A percentile compares a stretch with the other conserved stretches of the same genome.
These are phyloP conservation scores for Nomada fucata DNA, from an alignment of 2,888 invertebrate genomes.

Conservation along the genomic window DNA sequence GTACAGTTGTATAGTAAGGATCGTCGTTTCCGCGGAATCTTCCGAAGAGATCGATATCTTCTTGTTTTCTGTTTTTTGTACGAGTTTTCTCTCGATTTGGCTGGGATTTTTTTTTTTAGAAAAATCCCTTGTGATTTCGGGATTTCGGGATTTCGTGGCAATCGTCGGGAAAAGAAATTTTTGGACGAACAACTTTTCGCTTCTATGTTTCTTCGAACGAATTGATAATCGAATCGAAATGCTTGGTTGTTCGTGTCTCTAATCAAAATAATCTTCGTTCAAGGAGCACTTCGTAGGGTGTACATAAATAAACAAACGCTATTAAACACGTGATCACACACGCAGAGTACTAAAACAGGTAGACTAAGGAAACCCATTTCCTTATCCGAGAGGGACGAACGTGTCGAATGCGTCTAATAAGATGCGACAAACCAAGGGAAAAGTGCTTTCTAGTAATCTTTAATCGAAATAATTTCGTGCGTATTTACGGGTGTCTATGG, in stretches of 20 bases:
- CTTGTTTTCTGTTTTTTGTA: background rate
- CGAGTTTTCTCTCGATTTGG: background rate
- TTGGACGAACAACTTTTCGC: background rate
- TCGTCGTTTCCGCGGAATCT: constrained; percentile 22
- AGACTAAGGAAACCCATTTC: constrained; percentile 10
- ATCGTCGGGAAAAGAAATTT: background rate
- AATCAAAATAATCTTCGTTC: constrained; percentile 23
- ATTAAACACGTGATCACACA: constrained; percentile 19
- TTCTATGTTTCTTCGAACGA: constrained; percentile 1
- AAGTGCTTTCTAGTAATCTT: constrained; percentile 36
- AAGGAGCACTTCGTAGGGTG: constrained; percentile 8
- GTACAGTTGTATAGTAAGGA: constrained; percentile 6
- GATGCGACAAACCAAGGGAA: background rate
- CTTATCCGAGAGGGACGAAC: constrained; percentile 9
- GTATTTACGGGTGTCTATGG: constrained; percentile 3
- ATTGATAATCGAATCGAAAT: background rate
- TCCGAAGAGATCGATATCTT: constrained; percentile 10
- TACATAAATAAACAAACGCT: constrained; percentile 1
- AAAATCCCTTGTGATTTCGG: background rate
- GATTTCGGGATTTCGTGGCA: constrained; percentile 3
- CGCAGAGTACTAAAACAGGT: constrained; percentile 18
- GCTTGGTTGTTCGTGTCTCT: background rate
- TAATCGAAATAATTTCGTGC: constrained; percentile 15
- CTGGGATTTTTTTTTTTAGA: background rate
- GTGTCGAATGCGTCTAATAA: constrained; percentile 15